phyloP scores from a whole-genome alignment of 2,888 invertebrate species.

The Agrochola circellaris region DNA sequence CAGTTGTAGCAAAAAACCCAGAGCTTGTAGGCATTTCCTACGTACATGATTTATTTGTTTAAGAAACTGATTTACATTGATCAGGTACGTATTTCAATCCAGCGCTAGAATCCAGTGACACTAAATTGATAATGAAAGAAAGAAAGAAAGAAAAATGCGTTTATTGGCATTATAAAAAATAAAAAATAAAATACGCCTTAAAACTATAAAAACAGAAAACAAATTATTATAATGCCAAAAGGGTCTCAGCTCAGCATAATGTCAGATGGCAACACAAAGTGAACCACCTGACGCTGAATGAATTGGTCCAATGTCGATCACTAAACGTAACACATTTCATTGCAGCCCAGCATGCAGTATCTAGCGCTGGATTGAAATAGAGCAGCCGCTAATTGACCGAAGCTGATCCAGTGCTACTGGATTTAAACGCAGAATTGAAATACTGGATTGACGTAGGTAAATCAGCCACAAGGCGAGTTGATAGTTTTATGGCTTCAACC shows the following conservation, averaged over 20 bases:
- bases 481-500: conserved; percentile 9
- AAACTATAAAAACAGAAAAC: no score
- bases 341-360: not conserved
- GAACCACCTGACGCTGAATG: no score
- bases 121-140: no score
- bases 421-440: not conserved
- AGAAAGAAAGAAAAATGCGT: no score
- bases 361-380: not conserved
- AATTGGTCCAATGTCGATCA: not conserved
- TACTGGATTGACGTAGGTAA: not conserved
- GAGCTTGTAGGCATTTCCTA: not conserved
- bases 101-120: not conserved
- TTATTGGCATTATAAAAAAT: no score
- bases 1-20: not conserved
- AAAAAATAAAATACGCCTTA: no score
- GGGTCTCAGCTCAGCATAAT: no score
- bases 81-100: not conserved
- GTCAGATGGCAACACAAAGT: no score
- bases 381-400: not conserved
- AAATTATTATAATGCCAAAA: no score
- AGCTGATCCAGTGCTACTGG: not conserved
- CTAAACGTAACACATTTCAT: not conserved
- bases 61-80: not conserved
- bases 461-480: not conserved
- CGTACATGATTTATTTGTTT: not conserved